A percentile compares a stretch with the other conserved stretches of the same genome.
These are phyloP conservation scores for Calosoma granatense DNA, from an alignment of 1,140 invertebrate genomes.

Conservation along the genomic window DNA sequence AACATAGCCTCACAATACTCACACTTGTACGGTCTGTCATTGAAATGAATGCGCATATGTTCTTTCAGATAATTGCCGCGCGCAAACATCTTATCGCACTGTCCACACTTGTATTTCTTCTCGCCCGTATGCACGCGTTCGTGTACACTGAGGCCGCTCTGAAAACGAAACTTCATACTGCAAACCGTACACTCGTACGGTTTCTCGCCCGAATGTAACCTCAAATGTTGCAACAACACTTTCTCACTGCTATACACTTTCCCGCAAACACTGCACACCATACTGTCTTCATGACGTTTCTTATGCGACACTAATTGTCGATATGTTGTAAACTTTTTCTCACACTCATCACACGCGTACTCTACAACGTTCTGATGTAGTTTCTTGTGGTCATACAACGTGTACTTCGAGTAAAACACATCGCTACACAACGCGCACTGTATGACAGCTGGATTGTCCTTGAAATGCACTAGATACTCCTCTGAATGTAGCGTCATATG, in stretches of 20 bases:
- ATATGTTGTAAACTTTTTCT: constrained; percentile 5
- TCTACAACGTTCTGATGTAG: background rate
- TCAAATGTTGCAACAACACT: constrained; percentile 2
- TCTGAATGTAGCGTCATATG: background rate
- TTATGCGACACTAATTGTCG: background rate
- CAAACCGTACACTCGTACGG: background rate
- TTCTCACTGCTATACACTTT: background rate
- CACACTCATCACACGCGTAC: background rate
- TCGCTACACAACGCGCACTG: background rate
- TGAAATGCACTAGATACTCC: background rate
- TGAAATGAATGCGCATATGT: constrained; percentile 7
- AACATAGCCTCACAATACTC: constrained; percentile 27
- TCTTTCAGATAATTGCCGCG: background rate
- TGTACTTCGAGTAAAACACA: background rate
- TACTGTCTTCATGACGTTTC: background rate
- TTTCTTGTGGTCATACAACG: constrained; percentile 10
- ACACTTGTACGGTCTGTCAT: constrained; percentile 28
- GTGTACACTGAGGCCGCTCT: background rate
- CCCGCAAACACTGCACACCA: background rate
- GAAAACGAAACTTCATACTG: background rate
- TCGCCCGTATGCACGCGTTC: background rate
- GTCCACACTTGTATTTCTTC: background rate
- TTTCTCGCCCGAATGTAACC: constrained; percentile 1
- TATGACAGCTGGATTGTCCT: background rate
- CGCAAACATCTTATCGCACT: constrained; percentile 21